These are phyloP conservation scores for Mongoloraphidia duomilia DNA, from an alignment of 2,888 invertebrate genomes.

Conservation along the genomic window DNA sequence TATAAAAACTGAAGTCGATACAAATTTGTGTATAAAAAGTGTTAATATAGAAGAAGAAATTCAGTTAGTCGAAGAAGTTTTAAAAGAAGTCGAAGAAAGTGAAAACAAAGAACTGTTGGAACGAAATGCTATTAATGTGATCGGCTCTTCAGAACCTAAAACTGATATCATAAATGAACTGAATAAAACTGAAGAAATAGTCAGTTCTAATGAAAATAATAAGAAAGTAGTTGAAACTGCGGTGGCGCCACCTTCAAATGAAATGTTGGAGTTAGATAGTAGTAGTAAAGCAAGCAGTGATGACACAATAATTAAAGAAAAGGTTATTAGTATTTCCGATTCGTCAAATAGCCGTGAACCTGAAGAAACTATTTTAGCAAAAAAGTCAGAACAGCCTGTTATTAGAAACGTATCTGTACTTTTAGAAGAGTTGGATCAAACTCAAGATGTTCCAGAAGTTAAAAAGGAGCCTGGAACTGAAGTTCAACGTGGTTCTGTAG, in stretches of 20 bases:
- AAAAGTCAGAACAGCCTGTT: conserved; percentile 3
- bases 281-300: not conserved
- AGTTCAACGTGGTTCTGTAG: conserved; percentile 22
- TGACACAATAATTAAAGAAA: conserved; percentile 10
- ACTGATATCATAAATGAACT: too few relatives aligned
- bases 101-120: conserved; percentile 1
- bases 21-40: not conserved
- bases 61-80: conserved; percentile 5
- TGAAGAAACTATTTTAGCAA: conserved; percentile 10
- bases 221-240: too few relatives aligned
- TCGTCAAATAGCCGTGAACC: conserved; percentile 11
- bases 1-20: conserved; percentile 1
- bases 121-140: not conserved
- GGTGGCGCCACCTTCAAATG: too few relatives aligned
- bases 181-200: too few relatives aligned
- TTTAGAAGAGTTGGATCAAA: not conserved
- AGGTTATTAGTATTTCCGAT: conserved; percentile 10
- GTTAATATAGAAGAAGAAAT: conserved; percentile 6
- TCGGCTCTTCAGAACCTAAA: too few relatives aligned
- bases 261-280: too few relatives aligned
- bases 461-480: conserved; percentile 3
- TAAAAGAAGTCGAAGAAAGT: conserved; percentile 6
- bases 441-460: not conserved
- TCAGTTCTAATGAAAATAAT: too few relatives aligned
- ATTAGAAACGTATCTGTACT: conserved; percentile 7